phyloP scores from a whole-genome alignment of 2,113 vertebrate species.

The Rousettus leschenaultii region DNA sequence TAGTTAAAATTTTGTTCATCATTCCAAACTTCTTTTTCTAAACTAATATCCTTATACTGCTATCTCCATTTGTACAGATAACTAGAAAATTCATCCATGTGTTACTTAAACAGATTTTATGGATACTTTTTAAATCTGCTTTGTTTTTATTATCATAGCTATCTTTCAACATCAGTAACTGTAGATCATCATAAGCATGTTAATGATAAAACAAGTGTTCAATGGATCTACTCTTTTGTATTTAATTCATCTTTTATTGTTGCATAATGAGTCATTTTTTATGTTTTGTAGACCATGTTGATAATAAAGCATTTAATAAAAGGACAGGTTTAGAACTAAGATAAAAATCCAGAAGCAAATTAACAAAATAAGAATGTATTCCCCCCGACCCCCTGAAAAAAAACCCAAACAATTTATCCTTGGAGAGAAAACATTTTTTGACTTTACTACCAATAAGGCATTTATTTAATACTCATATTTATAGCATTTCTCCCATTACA shows the following conservation, averaged over 20 bases:
- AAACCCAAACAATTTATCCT: background rate
- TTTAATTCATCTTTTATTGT: background rate
- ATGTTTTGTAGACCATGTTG: background rate
- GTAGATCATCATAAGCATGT: background rate
- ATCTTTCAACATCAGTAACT: background rate
- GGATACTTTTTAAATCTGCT: background rate
- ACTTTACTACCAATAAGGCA: background rate
- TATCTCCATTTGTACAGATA: background rate
- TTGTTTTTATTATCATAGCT: background rate
- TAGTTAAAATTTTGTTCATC: background rate
- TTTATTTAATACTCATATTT: background rate
- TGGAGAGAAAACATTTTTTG: background rate
- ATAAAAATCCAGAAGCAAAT: background rate
- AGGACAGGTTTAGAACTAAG: background rate
- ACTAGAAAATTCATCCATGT: background rate
- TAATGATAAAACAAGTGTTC: background rate
- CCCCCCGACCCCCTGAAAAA: too few species aligned
- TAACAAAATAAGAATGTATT: background rate
- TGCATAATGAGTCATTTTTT: background rate
- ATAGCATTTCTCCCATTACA: background rate
- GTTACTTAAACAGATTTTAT: background rate
- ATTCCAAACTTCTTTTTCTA: background rate
- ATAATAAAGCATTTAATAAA: background rate
- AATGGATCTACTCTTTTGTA: background rate
- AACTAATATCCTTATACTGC: background rate